A percentile compares a stretch with the other conserved stretches of the same genome.
phyloP scores from a whole-genome alignment of 2,888 invertebrate species.

The Apocheima hispidaria region DNA sequence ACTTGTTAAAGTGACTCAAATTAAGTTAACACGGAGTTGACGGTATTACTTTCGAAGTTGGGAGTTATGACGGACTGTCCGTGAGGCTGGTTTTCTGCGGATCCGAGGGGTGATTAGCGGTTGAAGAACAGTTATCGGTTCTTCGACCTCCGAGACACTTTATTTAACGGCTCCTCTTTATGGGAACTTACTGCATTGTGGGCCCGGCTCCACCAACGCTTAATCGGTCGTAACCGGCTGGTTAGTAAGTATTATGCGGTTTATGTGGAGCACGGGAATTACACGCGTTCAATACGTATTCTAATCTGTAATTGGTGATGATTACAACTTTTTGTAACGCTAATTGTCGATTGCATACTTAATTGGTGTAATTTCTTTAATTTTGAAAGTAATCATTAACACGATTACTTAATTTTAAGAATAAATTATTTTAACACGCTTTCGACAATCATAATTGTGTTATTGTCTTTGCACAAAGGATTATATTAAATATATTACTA shows the following conservation, averaged over 20 bases:
- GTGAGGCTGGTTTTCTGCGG: conserved; percentile 52
- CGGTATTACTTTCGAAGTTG: conserved; percentile 85
- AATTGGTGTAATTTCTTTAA: conserved; percentile 25
- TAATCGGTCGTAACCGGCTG: conserved; percentile 17
- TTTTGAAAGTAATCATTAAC: conserved; percentile 19
- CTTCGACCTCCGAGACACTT: conserved; percentile 57
- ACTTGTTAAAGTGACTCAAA: conserved; percentile 87
- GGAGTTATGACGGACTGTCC: conserved; percentile 84
- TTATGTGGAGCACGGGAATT: conserved; percentile 52
- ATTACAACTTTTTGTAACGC: conserved; percentile 21
- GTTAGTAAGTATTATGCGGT: conserved; percentile 35
- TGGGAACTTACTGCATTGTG: conserved; percentile 64
- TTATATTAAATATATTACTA: neutral
- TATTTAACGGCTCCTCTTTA: conserved; percentile 68
- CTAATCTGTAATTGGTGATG: conserved; percentile 29
- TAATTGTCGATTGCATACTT: conserved; percentile 17
- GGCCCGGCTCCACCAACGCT: conserved; percentile 20
- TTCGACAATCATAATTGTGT: neutral
- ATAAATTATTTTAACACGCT: neutral
- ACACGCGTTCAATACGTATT: conserved; percentile 24
- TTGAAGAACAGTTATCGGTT: conserved; percentile 75
- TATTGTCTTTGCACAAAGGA: neutral
- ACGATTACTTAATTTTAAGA: conserved; percentile 7
- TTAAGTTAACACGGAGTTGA: conserved; percentile 86
- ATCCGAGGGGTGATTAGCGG: conserved; percentile 74